A percentile compares a stretch with the other conserved stretches of the same genome.
Conservation (phyloP, 2,113 vertebrate species). For the Camelus bactrianus region DNA sequence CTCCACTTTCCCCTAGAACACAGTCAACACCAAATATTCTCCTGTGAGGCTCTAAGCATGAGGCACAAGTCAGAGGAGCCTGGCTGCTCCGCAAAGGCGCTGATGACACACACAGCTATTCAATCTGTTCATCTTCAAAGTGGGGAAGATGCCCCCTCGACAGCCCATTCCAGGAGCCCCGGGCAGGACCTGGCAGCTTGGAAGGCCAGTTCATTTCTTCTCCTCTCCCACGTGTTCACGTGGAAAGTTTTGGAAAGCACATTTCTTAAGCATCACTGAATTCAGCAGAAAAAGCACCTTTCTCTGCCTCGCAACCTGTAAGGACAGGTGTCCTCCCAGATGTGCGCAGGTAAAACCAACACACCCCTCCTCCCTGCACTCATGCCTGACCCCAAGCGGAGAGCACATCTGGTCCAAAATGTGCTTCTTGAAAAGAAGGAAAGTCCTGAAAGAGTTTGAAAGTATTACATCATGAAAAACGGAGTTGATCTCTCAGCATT, state of each 20-base stretch:
- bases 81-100: neutral
- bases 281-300: neutral
- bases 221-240: neutral
- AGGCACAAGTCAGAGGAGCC: neutral
- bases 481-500: neutral
- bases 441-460: neutral
- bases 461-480: neutral
- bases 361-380: neutral
- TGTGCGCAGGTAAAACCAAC: neutral
- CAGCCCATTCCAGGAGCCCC: accelerated
- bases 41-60: neutral
- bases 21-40: neutral
- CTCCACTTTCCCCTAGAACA: neutral
- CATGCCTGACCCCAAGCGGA: neutral
- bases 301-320: neutral
- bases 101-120: neutral
- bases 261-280: neutral
- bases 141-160: too few species aligned
- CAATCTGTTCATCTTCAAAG: neutral
- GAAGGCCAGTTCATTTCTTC: neutral
- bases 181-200: too few species aligned
- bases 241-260: neutral
- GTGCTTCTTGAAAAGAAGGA: neutral
- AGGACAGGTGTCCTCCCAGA: neutral
- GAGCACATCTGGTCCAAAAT: neutral